These are phyloP conservation scores for Oophaga pumilio DNA, from an alignment of 2,113 vertebrate species.

Conservation along the genomic window DNA sequence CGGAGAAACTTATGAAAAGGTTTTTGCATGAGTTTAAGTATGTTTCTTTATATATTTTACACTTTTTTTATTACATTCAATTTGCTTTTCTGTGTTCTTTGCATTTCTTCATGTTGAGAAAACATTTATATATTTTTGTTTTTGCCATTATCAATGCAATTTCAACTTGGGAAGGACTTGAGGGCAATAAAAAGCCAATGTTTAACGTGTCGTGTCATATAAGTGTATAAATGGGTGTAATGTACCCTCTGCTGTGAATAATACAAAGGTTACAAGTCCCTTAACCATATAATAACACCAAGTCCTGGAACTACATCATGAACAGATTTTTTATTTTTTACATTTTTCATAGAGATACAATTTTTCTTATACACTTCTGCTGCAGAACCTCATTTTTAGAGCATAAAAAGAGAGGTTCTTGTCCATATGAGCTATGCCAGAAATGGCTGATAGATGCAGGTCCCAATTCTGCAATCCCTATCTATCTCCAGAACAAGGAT, in stretches of 20 bases:
- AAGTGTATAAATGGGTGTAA: background rate
- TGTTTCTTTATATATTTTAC: constrained; percentile 9
- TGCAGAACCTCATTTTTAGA: too few species aligned
- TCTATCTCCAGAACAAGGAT: too few species aligned
- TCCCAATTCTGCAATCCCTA: too few species aligned
- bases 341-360: too few species aligned
- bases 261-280: background rate
- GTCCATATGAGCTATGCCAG: too few species aligned
- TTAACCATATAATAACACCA: too few species aligned
- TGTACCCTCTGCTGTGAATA: background rate
- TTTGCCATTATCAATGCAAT: constrained; percentile 56
- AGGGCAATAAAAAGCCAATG: constrained; percentile 54
- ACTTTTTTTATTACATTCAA: constrained; percentile 19
- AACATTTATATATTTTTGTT: constrained; percentile 38
- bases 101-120: constrained; percentile 34
- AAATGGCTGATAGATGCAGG: too few species aligned
- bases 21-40: background rate
- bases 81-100: constrained; percentile 45
- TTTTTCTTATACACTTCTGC: too few species aligned
- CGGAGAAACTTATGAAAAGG: background rate
- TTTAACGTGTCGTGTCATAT: constrained; percentile 7
- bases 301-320: too few species aligned
- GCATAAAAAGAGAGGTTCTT: too few species aligned
- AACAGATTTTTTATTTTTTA: too few species aligned
- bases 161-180: constrained; percentile 47